Evolutionary conservation across 2,797 vertebrate species (phyloP), one percentile per base, ranked within the genome.

Genomic region (Poliocrania exsul): DNA sequence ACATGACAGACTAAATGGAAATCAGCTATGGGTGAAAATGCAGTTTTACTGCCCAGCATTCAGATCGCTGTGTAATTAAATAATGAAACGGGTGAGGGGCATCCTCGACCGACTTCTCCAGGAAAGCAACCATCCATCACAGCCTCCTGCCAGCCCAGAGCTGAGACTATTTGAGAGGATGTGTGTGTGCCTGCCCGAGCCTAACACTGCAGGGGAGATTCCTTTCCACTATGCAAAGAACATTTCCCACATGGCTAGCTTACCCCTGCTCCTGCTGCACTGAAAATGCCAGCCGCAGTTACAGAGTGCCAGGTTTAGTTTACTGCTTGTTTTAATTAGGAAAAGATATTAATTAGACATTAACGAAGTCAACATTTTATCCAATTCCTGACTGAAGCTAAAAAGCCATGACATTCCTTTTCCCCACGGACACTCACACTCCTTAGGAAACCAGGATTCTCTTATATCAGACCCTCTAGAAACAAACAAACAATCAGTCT

Each of bases 1-100:
- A 98, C 95, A 96, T 98, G 98, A 98, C 98, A 92, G 96, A 97
- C 96, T 96, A 98, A 98, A 98, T 98, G 96, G 97, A 98, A 98
- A 95, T 98, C 94, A 95, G 97, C 96, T 97, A 83, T 82, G 95
- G 94, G 95, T 97, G 95, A 94, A 97, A 97, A 98, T 90, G 78
- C 86, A 88, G 38, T 95, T 98, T 96, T 96, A 97, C 90, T 96
- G 86, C 96, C 90, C 71, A 1, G 77, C 91, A 86, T 95, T 95
- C 77, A 72, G 88, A 91, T 80, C 9, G 19, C 42, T 75, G 64
- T 65, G 38, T 90, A 97, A 98, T 97, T 97, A 97, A 97, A 96
- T 96, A 96, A 97, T 78, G 86, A 95, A 95, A 82, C 1, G 49
- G 71, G 85, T 21, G 80, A 90, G 83, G 82, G 62, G 77, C 66